Evolutionary conservation across 2,113 vertebrate genomes (phyloP), one percentile per base, ranked within the genome.

Genomic region (Grantiella picta): DNA sequence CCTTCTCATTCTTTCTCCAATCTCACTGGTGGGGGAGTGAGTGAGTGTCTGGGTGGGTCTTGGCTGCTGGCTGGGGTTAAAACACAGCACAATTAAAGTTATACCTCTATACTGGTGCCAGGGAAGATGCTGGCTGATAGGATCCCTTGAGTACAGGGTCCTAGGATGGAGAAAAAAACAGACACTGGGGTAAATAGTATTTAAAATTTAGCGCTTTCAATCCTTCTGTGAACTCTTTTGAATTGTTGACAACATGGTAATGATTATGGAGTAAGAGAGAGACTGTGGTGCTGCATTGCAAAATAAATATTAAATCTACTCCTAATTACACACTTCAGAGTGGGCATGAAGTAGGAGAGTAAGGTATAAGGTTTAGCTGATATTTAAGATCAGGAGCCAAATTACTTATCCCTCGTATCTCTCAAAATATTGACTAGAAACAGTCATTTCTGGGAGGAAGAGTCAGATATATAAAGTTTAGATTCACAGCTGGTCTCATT

Each of bases 1-100:
- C 40, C 33, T 54, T 64, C 18, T 1, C 2, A 38, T 47, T 73
- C 28, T 33, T 23, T 38, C n/a, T 56, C 19, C 7, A 38, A 0
- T n/a, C 18, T 64, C 40, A 38, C 23, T 47, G 15, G 10, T 38
- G n/a, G 10, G 40, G 18, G 3, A 38, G 15, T 38, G 59, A n/a
- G 9, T n/a, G 15, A 73, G 40, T 15, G 47, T 12, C 12, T 56
- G 9, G 10, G 6, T 28, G 19, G 23, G 20, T 29, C 29, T 75
- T 75, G 42, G 15, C 60, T 75, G 19, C 10, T 56, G 35, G 29
- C 42, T 65, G 50, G 6, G 15, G 29, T 65, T 56, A 64, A 49
- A 40, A 10, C 40, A 65, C 10, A 91, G 10, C 3, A 36, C 7
- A 61, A 23, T 50, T 76, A 5, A 82, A 64, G 13, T 64, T 90